Evolutionary conservation across 1,140 invertebrate genomes (phyloP).

Genomic region (Trichogramma pretiosum): DNA sequence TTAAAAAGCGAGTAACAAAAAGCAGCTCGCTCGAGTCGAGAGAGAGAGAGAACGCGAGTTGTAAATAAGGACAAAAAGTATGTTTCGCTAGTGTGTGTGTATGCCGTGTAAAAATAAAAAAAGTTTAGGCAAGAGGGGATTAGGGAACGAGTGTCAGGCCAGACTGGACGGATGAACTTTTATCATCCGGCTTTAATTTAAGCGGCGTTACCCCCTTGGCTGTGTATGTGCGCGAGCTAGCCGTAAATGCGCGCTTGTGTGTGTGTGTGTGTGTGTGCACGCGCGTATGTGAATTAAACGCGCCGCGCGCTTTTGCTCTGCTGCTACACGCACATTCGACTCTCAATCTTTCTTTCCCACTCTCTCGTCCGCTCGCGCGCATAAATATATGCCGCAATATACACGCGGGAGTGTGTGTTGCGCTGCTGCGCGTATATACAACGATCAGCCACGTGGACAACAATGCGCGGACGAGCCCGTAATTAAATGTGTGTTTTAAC

Average conservation of each 20-base stretch:
- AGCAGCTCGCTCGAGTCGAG: not conserved
- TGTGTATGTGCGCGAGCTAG: constrained; percentile 32
- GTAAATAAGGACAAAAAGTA: constrained; percentile 7
- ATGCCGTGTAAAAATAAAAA: not conserved
- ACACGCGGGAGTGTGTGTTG: not conserved
- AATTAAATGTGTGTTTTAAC: constrained; percentile 40
- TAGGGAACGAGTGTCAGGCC: constrained; percentile 17
- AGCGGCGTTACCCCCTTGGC: constrained; percentile 38
- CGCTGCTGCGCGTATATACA: too few relatives aligned
- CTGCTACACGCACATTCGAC: constrained; percentile 14
- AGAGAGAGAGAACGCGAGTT: not conserved
- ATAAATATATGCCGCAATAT: constrained; percentile 14
- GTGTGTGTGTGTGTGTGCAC: too few relatives aligned
- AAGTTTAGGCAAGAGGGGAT: not conserved
- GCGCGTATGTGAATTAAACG: constrained; percentile 44
- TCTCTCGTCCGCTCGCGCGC: constrained; percentile 9
- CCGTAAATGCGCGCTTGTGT: constrained; percentile 33
- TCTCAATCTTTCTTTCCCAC: constrained; percentile 19
- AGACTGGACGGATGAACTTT: constrained; percentile 31
- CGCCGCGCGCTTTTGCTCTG: constrained; percentile 21
- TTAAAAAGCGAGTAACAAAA: constrained; percentile 9
- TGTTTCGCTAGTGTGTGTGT: too few relatives aligned
- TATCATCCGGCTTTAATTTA: constrained; percentile 47
- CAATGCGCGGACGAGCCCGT: constrained; percentile 26
- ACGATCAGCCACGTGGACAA: constrained; percentile 18